These are phyloP conservation scores for Adelosebastes latens DNA, from an alignment of 2,797 vertebrate genomes.

Conservation along the genomic window DNA sequence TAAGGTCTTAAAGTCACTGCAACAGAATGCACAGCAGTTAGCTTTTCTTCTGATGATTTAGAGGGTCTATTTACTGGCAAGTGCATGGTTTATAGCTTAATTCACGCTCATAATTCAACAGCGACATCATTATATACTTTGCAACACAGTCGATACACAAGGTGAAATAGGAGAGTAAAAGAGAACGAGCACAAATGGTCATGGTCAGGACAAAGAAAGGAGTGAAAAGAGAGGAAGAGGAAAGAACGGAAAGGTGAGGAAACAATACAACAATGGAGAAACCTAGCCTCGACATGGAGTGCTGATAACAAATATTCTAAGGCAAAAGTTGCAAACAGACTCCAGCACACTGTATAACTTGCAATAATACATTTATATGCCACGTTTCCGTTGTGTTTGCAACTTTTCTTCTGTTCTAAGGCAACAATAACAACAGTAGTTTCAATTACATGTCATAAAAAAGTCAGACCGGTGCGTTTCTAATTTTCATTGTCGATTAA, in stretches of 20 bases:
- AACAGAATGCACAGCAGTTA: conserved; percentile 56
- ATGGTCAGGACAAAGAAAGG: not conserved
- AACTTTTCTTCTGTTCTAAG: not conserved
- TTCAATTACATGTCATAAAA: too few relatives aligned
- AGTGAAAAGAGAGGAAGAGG: not conserved
- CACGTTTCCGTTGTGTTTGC: too few relatives aligned
- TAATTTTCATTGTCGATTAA: too few relatives aligned
- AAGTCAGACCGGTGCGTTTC: too few relatives aligned
- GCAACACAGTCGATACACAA: conserved; percentile 32
- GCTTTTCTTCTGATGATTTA: conserved; percentile 68
- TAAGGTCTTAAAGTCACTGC: conserved; percentile 61
- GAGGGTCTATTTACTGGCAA: conserved; percentile 49
- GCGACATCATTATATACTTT: conserved; percentile 55
- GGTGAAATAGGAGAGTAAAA: conserved; percentile 48
- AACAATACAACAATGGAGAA: not conserved
- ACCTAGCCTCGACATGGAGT: not conserved
- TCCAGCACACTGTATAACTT: too few relatives aligned
- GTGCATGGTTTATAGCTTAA: conserved; percentile 62
- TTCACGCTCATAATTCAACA: conserved; percentile 59
- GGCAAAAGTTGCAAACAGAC: not conserved
- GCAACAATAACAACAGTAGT: not conserved
- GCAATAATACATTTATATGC: too few relatives aligned
- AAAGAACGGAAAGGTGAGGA: not conserved
- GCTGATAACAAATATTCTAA: not conserved
- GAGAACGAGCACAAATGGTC: conserved; percentile 11